A percentile compares a stretch with the other conserved stretches of the same genome.
Conservation (phyloP, 2,888 invertebrate species). For the Chymomyza caudatula region DNA sequence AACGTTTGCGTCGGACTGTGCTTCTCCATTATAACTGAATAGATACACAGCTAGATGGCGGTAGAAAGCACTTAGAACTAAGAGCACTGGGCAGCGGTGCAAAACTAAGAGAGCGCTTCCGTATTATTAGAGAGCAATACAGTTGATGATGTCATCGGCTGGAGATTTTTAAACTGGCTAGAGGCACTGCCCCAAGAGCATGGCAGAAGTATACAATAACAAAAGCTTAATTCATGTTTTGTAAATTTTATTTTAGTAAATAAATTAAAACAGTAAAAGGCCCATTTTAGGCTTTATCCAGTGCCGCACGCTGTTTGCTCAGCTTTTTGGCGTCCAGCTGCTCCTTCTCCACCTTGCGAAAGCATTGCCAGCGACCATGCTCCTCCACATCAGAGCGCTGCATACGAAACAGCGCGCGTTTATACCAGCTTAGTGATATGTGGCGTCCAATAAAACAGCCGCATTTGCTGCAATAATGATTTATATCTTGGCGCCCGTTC, state of each 20-base stretch:
- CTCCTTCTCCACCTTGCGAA: slow-evolving; percentile 64
- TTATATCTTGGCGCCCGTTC: slow-evolving; percentile 71
- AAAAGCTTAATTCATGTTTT: background rate
- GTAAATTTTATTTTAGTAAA: slow-evolving; percentile 23
- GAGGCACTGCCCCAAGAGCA: background rate
- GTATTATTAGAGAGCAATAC: background rate
- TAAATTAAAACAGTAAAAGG: slow-evolving; percentile 32
- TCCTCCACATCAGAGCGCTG: slow-evolving; percentile 67
- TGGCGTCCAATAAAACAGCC: slow-evolving; percentile 76
- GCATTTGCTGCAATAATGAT: slow-evolving; percentile 75
- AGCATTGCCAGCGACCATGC: slow-evolving; percentile 63
- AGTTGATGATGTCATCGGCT: slow-evolving; percentile 50
- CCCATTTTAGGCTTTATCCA: slow-evolving; percentile 14
- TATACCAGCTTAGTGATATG: slow-evolving; percentile 74
- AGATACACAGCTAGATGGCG: background rate
- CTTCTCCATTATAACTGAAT: slow-evolving; percentile 53
- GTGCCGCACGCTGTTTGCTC: slow-evolving; percentile 48
- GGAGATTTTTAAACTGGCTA: slow-evolving; percentile 13
- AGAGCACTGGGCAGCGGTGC: background rate
- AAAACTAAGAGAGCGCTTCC: background rate
- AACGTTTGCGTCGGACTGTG: slow-evolving; percentile 46
- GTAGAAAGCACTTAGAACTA: background rate
- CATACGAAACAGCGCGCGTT: slow-evolving; percentile 68
- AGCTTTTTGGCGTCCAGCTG: slow-evolving; percentile 62
- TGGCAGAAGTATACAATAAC: background rate